A percentile compares a stretch with the other conserved stretches of the same genome.
phyloP scores from a whole-genome alignment of 2,113 vertebrate species.

The cat (Felis catus) region DNA sequence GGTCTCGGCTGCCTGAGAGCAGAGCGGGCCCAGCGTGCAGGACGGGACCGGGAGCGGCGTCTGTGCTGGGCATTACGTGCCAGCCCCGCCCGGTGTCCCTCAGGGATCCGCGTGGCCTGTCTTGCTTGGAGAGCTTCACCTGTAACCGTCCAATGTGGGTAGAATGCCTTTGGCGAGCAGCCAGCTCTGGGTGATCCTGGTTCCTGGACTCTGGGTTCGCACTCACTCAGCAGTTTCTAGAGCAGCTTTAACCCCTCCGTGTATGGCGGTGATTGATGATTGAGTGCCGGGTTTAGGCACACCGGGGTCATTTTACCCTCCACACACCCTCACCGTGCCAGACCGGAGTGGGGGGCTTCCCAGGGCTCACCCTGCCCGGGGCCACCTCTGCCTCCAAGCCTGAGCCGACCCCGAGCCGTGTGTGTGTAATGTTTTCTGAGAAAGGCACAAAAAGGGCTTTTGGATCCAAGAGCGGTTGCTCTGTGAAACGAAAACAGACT shows the following conservation, averaged over 20 bases:
- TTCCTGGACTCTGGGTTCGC: not conserved
- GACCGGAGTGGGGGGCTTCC: not conserved
- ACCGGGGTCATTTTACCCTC: accelerated
- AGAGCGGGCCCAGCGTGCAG: not conserved
- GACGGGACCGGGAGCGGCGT: accelerated
- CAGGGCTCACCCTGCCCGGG: not conserved
- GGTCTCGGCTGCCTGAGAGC: not conserved
- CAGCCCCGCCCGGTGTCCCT: not conserved
- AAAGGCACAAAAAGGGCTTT: not conserved
- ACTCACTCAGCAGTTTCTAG: not conserved
- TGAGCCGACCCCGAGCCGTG: not conserved
- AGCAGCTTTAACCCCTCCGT: not conserved
- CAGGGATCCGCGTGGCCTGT: not conserved
- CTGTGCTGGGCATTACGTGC: accelerated
- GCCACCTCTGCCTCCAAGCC: not conserved
- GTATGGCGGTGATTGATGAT: too few species aligned
- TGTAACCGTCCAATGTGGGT: accelerated
- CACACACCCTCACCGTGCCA: too few species aligned
- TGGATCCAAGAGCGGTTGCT: not conserved
- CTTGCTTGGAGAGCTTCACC: not conserved
- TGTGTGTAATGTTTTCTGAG: not conserved
- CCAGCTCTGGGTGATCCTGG: accelerated
- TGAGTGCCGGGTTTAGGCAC: not conserved
- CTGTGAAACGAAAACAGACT: not conserved
- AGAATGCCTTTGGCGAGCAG: too few species aligned